A percentile compares a stretch with the other conserved stretches of the same genome.
These are phyloP conservation scores for Rhinogobius similis DNA, from an alignment of 2,113 vertebrate species.

Conservation along the genomic window DNA sequence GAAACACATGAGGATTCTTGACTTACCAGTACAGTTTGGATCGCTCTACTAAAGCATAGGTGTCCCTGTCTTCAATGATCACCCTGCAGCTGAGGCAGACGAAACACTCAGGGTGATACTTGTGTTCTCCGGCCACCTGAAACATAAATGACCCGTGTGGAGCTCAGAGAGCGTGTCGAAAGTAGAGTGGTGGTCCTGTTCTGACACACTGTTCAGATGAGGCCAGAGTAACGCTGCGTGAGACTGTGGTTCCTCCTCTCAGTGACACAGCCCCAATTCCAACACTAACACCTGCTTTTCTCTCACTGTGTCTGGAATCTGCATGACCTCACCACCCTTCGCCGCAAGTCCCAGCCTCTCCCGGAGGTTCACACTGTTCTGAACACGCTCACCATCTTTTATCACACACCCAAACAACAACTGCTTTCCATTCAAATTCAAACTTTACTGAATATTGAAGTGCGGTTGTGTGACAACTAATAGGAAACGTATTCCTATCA, in stretches of 20 bases:
- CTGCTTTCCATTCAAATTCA: not conserved
- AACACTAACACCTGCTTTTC: conserved; percentile 65
- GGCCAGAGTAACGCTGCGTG: not conserved
- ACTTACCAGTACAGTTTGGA: conserved; percentile 92
- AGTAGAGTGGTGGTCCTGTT: not conserved
- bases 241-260: conserved; percentile 15
- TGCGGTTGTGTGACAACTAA: not conserved
- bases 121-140: conserved; percentile 96
- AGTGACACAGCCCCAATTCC: conserved; percentile 62
- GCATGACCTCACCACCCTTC: conserved; percentile 63
- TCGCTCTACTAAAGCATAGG: conserved; percentile 91
- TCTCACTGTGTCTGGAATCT: conserved; percentile 70
- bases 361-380: conserved; percentile 20
- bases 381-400: not conserved
- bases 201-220: conserved; percentile 2
- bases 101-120: conserved; percentile 97
- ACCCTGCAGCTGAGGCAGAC: conserved; percentile 93
- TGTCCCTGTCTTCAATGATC: conserved; percentile 92
- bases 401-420: conserved; percentile 9
- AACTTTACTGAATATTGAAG: not conserved
- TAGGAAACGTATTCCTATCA: not conserved
- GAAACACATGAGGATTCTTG: not conserved
- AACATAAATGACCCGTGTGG: conserved; percentile 28
- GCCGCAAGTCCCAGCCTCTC: conserved; percentile 29
- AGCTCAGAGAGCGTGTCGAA: not conserved